Percentiles rank a stretch among this genome's conserved stretches.
Evolutionary conservation across 2,888 invertebrate genomes (phyloP).

Genomic region (Craniophora ligustri): DNA sequence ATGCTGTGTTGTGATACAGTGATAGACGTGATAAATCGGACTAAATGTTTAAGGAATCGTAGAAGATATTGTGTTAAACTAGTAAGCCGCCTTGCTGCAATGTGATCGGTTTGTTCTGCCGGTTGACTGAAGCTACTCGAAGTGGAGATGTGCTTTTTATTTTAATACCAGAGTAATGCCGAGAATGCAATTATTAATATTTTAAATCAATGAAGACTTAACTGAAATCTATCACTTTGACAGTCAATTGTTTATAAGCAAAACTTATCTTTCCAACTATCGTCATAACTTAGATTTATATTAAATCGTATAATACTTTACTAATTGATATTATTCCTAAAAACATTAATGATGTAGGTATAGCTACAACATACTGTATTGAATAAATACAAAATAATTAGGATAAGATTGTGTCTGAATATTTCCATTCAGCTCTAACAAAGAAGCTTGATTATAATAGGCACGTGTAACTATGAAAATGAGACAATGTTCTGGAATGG

Average conservation of each 20-base stretch:
- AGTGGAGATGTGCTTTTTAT: slow-evolving; percentile 22
- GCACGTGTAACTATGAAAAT: slow-evolving; percentile 9
- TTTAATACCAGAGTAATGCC: slow-evolving; percentile 5
- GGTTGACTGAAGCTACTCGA: slow-evolving; percentile 25
- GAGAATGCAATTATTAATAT: too few relatives aligned
- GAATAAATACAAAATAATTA: slow-evolving; percentile 8
- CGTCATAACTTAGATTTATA: too few relatives aligned
- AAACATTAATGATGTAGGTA: neutral
- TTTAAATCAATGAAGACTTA: too few relatives aligned
- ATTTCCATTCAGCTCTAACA: slow-evolving; percentile 20
- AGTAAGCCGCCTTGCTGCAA: slow-evolving; percentile 15
- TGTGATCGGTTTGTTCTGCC: slow-evolving; percentile 41
- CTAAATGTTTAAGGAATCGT: slow-evolving; percentile 5
- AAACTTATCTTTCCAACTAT: too few relatives aligned
- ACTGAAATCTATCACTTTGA: neutral
- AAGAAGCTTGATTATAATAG: slow-evolving; percentile 34
- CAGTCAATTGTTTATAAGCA: too few relatives aligned
- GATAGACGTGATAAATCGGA: slow-evolving; percentile 11
- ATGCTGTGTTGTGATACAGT: slow-evolving; percentile 47
- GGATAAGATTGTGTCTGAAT: slow-evolving; percentile 3
- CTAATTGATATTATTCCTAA: too few relatives aligned
- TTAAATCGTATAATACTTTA: too few relatives aligned
- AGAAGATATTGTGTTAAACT: slow-evolving; percentile 14
- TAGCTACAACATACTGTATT: too few relatives aligned
- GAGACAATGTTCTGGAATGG: slow-evolving; percentile 8